These are phyloP conservation scores for Plagodis dolabraria DNA, from an alignment of 2,888 invertebrate genomes.

Conservation along the genomic window DNA sequence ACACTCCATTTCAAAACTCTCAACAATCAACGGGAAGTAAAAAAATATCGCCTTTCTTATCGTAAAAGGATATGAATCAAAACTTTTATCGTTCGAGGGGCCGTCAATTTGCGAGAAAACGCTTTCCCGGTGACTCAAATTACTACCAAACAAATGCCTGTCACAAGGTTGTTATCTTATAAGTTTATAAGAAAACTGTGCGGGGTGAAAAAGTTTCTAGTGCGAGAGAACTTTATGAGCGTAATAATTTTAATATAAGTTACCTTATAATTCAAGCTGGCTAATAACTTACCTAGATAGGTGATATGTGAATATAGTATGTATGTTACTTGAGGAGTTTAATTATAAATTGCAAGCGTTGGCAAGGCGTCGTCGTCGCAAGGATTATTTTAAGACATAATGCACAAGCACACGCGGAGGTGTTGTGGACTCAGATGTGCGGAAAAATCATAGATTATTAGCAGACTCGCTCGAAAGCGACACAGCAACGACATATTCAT, in stretches of 20 bases:
- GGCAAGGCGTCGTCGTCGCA: constrained; percentile 41
- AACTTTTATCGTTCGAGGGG: constrained; percentile 69
- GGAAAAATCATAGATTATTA: constrained; percentile 82
- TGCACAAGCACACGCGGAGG: constrained; percentile 7
- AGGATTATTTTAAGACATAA: constrained; percentile 1
- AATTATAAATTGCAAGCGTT: constrained; percentile 42
- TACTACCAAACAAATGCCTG: constrained; percentile 73
- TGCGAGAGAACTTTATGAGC: constrained; percentile 33
- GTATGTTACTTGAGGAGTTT: constrained; percentile 43
- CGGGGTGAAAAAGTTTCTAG: constrained; percentile 48
- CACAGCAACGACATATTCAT: constrained; percentile 73
- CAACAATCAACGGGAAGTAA: too few species aligned
- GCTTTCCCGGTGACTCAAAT: constrained; percentile 63
- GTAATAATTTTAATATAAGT: constrained; percentile 39
- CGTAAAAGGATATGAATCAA: constrained; percentile 62
- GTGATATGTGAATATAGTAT: constrained; percentile 33
- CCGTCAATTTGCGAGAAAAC: constrained; percentile 73
- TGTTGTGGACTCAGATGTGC: constrained; percentile 60
- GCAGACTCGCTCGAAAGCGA: constrained; percentile 55
- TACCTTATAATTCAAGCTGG: constrained; percentile 15
- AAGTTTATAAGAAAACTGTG: constrained; percentile 64
- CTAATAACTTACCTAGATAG: constrained; percentile 18
- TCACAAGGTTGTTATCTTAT: constrained; percentile 65
- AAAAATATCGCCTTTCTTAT: constrained; percentile 36
- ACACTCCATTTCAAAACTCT: too few species aligned